Conservation (phyloP, 2,113 vertebrate species). For the Lophura nycthemera region DNA sequence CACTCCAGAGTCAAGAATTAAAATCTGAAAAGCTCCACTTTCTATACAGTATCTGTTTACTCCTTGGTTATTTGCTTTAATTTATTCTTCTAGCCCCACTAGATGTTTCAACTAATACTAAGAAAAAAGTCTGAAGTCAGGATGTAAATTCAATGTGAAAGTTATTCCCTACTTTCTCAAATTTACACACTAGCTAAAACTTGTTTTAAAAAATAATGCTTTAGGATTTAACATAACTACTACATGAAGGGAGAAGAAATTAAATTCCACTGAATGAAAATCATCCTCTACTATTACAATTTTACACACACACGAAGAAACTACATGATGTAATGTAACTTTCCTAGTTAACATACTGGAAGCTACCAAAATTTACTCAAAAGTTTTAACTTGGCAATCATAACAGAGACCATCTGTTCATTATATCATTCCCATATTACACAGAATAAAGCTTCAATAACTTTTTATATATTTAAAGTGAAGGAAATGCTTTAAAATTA, state of each 20-base stretch:
- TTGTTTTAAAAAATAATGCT: background rate
- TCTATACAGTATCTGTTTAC: background rate
- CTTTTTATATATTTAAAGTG: background rate
- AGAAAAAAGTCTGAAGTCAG: background rate
- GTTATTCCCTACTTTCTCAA: background rate
- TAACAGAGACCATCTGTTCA: background rate
- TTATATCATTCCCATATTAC: background rate
- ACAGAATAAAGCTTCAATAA: background rate
- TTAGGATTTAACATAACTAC: background rate
- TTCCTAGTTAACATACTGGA: background rate
- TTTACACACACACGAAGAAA: background rate
- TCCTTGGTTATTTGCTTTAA: background rate
- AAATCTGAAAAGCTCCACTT: background rate
- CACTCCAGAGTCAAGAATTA: background rate
- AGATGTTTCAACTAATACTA: background rate
- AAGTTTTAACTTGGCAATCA: background rate
- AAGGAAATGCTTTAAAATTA: background rate
- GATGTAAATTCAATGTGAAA: background rate
- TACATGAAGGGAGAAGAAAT: rapidly evolving
- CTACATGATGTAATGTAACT: background rate
- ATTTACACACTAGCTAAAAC: background rate
- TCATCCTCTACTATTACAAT: background rate
- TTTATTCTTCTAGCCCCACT: background rate
- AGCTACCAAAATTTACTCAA: background rate
- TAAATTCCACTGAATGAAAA: background rate